Evolutionary conservation across 2,888 invertebrate genomes (phyloP), one percentile per base, ranked within the genome.

Genomic region (Koerneria pararmatus): DNA sequence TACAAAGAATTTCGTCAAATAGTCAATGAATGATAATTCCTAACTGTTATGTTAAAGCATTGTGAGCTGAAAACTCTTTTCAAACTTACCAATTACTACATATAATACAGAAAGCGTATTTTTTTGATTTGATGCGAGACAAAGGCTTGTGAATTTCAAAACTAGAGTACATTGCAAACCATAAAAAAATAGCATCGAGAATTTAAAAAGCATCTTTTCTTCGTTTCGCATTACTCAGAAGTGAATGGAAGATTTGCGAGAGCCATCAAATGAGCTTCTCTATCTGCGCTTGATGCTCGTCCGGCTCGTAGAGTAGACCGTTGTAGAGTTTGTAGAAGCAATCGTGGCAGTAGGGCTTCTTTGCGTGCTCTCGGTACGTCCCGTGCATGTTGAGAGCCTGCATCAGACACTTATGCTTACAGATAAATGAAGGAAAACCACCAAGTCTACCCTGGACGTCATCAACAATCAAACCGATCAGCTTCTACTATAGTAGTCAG

Each of bases 321-420:
- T 80, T 80, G 69, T 78, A 98, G 48, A 98, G 88, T 84, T 95
- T 95, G 75, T 95, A 95, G 85, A 97, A 98, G 86, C 98, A 98
- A 71, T 89, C 88, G 84, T 98, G 97, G 85, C 98, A 98, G 86
- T 98, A 98, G 0, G 98, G 97, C 84, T 97, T 95, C 82, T 95
- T 93, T 84, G 94, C 95, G 84, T 97, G 95, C 85, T 98, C 98
- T 0, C 80, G 72, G 71, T 77, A 80, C 5, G 83, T 82, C 34
- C 83, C 83, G 53, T 80, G 79, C 70, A 79, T 72, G 69, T 82
- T 83, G 49, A 82, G 68, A 8, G 82, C 79, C 70, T 74, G 63
- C 35, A 62, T 31, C 0, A n/a, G 22, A 31, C n/a, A 15, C 1
- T 1, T 29, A 51, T 3, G 3, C 3, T 58, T 15, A 34, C 34